Evolutionary conservation across 2,113 vertebrate genomes (phyloP).

Genomic region (Puma concolor): DNA sequence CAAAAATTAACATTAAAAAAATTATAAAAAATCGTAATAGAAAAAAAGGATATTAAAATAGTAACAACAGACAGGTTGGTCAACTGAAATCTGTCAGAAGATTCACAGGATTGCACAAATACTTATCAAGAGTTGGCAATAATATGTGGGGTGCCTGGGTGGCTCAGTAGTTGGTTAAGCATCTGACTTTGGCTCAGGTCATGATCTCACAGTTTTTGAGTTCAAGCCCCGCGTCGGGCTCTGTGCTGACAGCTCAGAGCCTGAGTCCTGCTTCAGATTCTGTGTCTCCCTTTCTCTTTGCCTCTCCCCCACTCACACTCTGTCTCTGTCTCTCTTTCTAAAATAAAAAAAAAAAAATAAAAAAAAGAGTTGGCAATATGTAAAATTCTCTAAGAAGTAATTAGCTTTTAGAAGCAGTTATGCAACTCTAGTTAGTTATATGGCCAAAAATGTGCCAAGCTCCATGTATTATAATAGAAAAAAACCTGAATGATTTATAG

Average conservation of each 20-base stretch:
- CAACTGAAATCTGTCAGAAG: constrained; percentile 44
- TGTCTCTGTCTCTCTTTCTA: too few species aligned
- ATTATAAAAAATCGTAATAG: background rate
- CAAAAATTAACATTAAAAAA: too few species aligned
- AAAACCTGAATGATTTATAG: background rate
- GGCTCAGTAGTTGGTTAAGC: too few species aligned
- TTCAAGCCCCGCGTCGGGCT: too few species aligned
- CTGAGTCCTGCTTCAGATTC: too few species aligned
- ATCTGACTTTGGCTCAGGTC: too few species aligned
- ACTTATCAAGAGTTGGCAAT: background rate
- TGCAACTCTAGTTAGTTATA: background rate
- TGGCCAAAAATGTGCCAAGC: background rate
- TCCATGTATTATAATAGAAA: constrained; percentile 22
- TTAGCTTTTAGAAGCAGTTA: constrained; percentile 45
- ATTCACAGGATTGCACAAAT: background rate
- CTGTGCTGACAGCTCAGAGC: too few species aligned
- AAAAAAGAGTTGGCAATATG: background rate
- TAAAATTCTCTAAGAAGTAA: background rate
- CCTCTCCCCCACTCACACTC: too few species aligned
- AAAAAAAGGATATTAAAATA: constrained; percentile 38
- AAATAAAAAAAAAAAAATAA: too few species aligned
- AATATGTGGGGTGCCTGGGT: background rate
- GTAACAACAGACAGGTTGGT: background rate
- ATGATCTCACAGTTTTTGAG: too few species aligned
- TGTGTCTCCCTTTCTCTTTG: too few species aligned